These are phyloP conservation scores for Helobdella robusta DNA, from an alignment of 2,888 invertebrate genomes.

Conservation along the genomic window DNA sequence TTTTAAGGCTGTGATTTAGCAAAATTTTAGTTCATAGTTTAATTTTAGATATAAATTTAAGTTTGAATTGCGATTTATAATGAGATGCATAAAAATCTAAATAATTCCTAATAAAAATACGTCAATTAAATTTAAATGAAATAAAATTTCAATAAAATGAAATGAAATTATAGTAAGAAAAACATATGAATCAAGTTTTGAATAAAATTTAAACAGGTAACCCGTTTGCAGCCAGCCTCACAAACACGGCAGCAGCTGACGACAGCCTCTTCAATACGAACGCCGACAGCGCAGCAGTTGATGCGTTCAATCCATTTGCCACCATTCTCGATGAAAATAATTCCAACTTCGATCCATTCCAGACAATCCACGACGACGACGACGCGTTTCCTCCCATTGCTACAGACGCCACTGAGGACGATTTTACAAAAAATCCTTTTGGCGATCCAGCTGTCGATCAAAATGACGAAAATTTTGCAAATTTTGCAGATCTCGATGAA, in stretches of 20 bases:
- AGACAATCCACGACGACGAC: constrained; percentile 36
- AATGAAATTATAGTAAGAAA: too few relatives aligned
- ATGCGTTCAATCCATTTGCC: constrained; percentile 35
- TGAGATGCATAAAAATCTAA: too few relatives aligned
- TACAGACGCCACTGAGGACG: constrained; percentile 25
- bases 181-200: too few relatives aligned
- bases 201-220: too few relatives aligned
- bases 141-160: too few relatives aligned
- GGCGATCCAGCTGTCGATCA: constrained; percentile 37
- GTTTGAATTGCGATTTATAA: too few relatives aligned
- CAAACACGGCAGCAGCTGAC: not conserved
- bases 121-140: too few relatives aligned
- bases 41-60: too few relatives aligned
- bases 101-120: too few relatives aligned
- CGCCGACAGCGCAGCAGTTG: not conserved
- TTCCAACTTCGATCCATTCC: constrained; percentile 38
- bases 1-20: too few relatives aligned
- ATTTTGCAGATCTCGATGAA: constrained; percentile 36
- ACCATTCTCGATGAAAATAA: constrained; percentile 30
- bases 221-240: not conserved
- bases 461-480: constrained; percentile 45
- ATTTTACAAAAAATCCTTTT: constrained; percentile 48
- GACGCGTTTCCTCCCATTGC: constrained; percentile 25
- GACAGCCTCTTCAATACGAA: constrained; percentile 8
- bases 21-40: too few relatives aligned